These are phyloP conservation scores for Octodon degus DNA, from an alignment of 2,113 vertebrate genomes.

Conservation along the genomic window DNA sequence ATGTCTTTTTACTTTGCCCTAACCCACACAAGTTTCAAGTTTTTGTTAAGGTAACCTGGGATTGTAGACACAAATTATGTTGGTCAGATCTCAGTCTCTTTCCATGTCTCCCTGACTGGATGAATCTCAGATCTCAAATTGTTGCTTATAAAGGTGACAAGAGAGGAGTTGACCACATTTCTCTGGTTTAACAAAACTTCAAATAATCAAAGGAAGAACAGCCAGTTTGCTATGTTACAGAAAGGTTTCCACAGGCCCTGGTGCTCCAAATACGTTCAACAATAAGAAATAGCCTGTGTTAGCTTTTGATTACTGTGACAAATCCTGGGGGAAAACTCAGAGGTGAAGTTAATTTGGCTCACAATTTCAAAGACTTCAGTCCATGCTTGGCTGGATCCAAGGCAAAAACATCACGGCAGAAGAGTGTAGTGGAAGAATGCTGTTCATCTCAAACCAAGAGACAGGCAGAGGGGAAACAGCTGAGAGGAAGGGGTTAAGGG, in stretches of 20 bases:
- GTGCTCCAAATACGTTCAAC: background rate
- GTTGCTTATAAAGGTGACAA: background rate
- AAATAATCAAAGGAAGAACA: background rate
- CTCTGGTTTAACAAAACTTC: background rate
- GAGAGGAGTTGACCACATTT: background rate
- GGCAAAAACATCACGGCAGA: background rate
- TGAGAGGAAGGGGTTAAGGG: background rate
- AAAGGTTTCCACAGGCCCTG: background rate
- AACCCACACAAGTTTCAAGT: background rate
- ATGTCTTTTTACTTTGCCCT: constrained; percentile 1
- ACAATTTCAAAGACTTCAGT: background rate
- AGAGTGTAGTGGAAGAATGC: background rate
- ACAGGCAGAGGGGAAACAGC: background rate
- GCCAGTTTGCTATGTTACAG: background rate
- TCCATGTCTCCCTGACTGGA: background rate
- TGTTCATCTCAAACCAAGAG: background rate
- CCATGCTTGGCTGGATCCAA: background rate
- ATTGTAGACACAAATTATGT: background rate
- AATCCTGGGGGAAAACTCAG: background rate
- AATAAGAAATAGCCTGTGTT: background rate
- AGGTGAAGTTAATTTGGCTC: background rate
- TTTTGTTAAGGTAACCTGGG: background rate
- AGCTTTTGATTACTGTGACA: background rate
- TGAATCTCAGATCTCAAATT: background rate
- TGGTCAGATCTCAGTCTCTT: background rate